Conservation (phyloP, 2,113 vertebrate species). For the Protobothrops flavoviridis region DNA sequence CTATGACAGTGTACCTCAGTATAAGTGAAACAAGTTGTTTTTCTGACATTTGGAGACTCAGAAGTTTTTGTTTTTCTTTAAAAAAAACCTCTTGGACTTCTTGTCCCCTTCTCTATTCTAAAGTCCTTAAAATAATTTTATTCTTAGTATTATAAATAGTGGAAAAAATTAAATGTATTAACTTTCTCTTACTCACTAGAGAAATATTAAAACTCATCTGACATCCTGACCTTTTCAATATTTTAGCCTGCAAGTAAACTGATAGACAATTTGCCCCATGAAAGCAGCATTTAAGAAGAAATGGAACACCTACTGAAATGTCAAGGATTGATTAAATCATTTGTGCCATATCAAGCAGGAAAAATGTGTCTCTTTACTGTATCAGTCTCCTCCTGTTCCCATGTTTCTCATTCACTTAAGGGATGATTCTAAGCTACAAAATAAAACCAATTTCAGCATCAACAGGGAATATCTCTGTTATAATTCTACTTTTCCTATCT, state of each 20-base stretch:
- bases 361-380: conserved; percentile 7
- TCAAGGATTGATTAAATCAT: conserved; percentile 14
- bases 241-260: background rate
- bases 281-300: background rate
- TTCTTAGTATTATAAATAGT: background rate
- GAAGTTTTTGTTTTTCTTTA: background rate
- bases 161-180: background rate
- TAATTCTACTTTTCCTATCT: background rate
- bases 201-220: background rate
- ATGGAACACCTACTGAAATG: background rate
- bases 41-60: background rate
- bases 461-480: background rate
- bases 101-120: background rate
- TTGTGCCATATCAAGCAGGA: background rate
- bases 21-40: background rate
- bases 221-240: background rate
- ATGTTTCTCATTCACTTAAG: background rate
- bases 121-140: background rate
- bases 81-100: background rate
- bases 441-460: background rate
- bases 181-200: background rate
- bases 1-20: background rate
- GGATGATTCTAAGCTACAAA: background rate
- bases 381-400: background rate
- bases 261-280: background rate